These are phyloP conservation scores for Elgaria multicarinata DNA, from an alignment of 2,113 vertebrate genomes.

Conservation along the genomic window DNA sequence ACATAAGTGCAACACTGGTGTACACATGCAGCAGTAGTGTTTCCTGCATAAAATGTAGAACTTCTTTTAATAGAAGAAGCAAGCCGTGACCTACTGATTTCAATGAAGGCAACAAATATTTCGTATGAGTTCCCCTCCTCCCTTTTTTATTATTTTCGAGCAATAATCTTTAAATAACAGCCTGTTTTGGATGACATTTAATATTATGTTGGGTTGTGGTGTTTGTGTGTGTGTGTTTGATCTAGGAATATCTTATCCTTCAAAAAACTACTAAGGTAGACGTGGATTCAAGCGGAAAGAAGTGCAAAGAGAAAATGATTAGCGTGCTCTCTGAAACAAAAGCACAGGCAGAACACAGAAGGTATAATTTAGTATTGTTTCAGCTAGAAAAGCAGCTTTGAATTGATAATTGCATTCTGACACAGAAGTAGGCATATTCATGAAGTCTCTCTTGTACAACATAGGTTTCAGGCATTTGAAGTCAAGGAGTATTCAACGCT, in stretches of 20 bases:
- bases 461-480: constrained; percentile 84
- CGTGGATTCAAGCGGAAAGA: constrained; percentile 91
- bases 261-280: constrained; percentile 92
- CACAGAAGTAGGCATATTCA: constrained; percentile 72
- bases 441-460: constrained; percentile 68
- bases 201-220: constrained; percentile 20
- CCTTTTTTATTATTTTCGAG: background rate
- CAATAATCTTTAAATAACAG: constrained; percentile 37
- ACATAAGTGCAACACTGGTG: background rate
- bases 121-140: background rate
- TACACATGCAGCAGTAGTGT: background rate
- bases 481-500: constrained; percentile 81
- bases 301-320: constrained; percentile 95
- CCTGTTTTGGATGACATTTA: constrained; percentile 37
- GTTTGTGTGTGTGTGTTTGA: constrained; percentile 34
- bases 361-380: constrained; percentile 81
- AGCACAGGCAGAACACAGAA: constrained; percentile 73
- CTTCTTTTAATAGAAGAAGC: background rate
- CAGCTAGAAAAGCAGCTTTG: constrained; percentile 72
- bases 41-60: background rate
- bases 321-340: constrained; percentile 86
- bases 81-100: background rate
- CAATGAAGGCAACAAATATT: background rate
- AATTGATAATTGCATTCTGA: constrained; percentile 77
- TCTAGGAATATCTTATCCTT: constrained; percentile 87